Evolutionary conservation across 2,113 vertebrate genomes (phyloP), one percentile per base, ranked within the genome.

Genomic region (Vimba vimba): DNA sequence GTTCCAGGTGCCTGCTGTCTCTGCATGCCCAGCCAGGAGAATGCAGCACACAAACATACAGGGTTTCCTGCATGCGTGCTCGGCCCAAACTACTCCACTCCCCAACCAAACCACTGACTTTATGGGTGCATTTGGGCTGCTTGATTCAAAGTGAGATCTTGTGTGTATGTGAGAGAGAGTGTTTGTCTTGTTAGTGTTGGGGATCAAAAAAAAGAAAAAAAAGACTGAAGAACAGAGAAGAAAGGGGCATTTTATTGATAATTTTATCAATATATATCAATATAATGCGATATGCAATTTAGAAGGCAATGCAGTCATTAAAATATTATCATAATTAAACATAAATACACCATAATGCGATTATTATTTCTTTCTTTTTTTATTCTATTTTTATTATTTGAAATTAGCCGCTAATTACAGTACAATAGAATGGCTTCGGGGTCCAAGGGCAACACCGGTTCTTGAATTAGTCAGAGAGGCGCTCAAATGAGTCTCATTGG

Each of bases 11-110:
- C 89, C 91, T 93, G 93, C 89, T 93, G 91, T 92, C 91, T 91
- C 80, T 85, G 94, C 95, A 95, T 95, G 94, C 88, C 87, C 62
- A 81, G 78, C 87, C 86, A 66, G 90, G 80, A 89, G 89, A 91
- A 90, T 89, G 90, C 83, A 88, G 91, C 89, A 92, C 90, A 74
- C 89, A 85, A 86, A 80, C 91, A 88, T 89, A 91, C 81, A 45
- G 83, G 89, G 86, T 86, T 43, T 62, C 75, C 88, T 92, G 93
- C 94, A 94, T 94, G 93, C 13, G 7, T 77, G 86, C 66, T 43
- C 17, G 88, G 90, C 86, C 90, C 86, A 89, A 71, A 88, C 79
- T 86, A 76, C 90, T 87, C 30, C 85, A 88, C 89, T 88, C 87
- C 73, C 86, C 86, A 87, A 83, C 45, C 59, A 87, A 90, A 84